phyloP scores from a whole-genome alignment of 2,888 invertebrate species.

The Sarcophaga caerulescens region DNA sequence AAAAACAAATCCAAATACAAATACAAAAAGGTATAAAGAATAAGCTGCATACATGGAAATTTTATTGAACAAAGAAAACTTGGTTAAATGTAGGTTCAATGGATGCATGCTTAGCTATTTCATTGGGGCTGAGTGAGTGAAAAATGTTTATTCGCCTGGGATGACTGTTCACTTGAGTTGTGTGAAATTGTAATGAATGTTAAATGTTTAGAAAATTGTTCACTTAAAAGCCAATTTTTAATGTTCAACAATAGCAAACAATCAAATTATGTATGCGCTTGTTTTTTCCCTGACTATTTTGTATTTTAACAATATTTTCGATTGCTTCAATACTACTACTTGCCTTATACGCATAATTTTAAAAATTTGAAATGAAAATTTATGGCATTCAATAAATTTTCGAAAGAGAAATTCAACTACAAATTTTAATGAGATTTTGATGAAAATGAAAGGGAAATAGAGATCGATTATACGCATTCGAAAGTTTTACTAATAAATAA shows the following conservation, averaged over 20 bases:
- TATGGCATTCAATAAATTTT: slow-evolving; percentile 52
- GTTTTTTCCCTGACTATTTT: not conserved
- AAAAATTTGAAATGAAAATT: slow-evolving; percentile 48
- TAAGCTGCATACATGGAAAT: slow-evolving; percentile 47
- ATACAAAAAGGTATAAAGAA: not conserved
- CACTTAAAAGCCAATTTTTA: slow-evolving; percentile 41
- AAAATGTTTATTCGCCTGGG: not conserved
- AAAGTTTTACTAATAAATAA: not conserved
- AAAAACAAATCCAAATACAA: not conserved
- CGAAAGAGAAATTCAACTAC: slow-evolving; percentile 28
- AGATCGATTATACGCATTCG: not conserved
- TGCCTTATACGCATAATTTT: slow-evolving; percentile 35
- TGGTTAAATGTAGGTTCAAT: slow-evolving; percentile 22
- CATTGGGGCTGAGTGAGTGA: not conserved
- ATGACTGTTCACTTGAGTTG: slow-evolving; percentile 14
- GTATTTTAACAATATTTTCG: slow-evolving; percentile 18
- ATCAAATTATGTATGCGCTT: slow-evolving; percentile 48
- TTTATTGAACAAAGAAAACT: slow-evolving; percentile 26
- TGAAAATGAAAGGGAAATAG: slow-evolving; percentile 8
- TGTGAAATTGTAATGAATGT: slow-evolving; percentile 55
- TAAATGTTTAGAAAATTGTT: slow-evolving; percentile 50
- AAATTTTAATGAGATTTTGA: slow-evolving; percentile 37
- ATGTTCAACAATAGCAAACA: slow-evolving; percentile 31
- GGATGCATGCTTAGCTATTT: not conserved
- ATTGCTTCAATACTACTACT: slow-evolving; percentile 19